Conservation (phyloP, 2,113 vertebrate genomes). For the Cinclus cinclus region DNA sequence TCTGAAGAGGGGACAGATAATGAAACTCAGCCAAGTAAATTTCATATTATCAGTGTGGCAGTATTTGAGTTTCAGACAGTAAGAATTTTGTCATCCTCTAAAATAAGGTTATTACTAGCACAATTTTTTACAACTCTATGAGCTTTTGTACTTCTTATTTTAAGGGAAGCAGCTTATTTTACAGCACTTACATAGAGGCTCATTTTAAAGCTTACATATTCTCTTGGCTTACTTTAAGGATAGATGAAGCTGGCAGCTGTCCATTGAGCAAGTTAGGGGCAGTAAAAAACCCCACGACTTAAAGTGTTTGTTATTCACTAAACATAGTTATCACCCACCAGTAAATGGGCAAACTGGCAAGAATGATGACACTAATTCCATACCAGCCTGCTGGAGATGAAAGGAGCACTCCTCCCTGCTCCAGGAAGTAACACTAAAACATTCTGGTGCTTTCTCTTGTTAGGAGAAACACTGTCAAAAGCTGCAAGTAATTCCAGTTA, state of each 20-base stretch:
- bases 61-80: constrained; percentile 15
- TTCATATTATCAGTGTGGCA: neutral
- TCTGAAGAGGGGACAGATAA: neutral
- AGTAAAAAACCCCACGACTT: neutral
- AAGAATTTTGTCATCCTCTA: constrained; percentile 16
- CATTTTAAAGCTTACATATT: constrained; percentile 16
- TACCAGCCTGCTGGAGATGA: neutral
- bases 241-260: constrained; percentile 17
- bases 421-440: neutral
- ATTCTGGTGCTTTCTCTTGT: neutral
- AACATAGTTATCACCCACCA: neutral
- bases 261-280: neutral
- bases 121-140: neutral
- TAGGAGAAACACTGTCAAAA: neutral
- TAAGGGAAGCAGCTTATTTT: constrained; percentile 13
- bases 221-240: neutral
- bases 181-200: neutral
- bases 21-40: neutral
- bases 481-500: neutral
- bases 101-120: constrained; percentile 8
- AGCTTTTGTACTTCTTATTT: neutral
- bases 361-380: neutral
- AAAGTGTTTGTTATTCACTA: neutral
- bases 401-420: neutral
- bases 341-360: neutral